These are phyloP conservation scores for Papilio protenor DNA, from an alignment of 2,888 invertebrate genomes.

Conservation along the genomic window DNA sequence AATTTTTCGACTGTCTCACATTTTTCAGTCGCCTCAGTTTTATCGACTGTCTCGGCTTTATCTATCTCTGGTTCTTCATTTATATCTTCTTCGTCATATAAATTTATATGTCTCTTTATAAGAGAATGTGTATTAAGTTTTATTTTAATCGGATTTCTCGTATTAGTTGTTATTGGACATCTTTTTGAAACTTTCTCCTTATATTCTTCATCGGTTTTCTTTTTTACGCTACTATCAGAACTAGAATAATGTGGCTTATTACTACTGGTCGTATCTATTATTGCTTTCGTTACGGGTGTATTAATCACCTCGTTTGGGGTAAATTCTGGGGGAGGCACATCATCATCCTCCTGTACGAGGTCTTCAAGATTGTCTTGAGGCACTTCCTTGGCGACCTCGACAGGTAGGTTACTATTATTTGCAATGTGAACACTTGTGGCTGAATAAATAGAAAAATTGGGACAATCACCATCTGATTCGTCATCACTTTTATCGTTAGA, in stretches of 20 bases:
- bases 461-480: slow-evolving; percentile 88
- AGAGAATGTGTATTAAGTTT: slow-evolving; percentile 77
- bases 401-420: slow-evolving; percentile 66
- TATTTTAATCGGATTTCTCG: slow-evolving; percentile 76
- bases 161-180: slow-evolving; percentile 71
- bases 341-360: slow-evolving; percentile 63
- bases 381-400: slow-evolving; percentile 47
- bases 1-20: slow-evolving; percentile 23
- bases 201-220: slow-evolving; percentile 64
- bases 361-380: slow-evolving; percentile 55
- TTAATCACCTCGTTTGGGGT: slow-evolving; percentile 1
- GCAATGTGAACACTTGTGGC: slow-evolving; percentile 91
- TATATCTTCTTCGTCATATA: slow-evolving; percentile 82
- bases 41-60: slow-evolving; percentile 25
- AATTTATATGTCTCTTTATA: slow-evolving; percentile 78
- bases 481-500: slow-evolving; percentile 68
- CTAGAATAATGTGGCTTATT: slow-evolving; percentile 34
- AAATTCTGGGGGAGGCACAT: slow-evolving; percentile 49
- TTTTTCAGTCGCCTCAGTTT: slow-evolving; percentile 18
- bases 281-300: neutral
- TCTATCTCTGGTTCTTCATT: slow-evolving; percentile 37
- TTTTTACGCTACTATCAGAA: slow-evolving; percentile 47
- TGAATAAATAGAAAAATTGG: slow-evolving; percentile 94
- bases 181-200: slow-evolving; percentile 72
- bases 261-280: slow-evolving; percentile 11